Evolutionary conservation across 2,888 invertebrate species (phyloP).

Genomic region (Hyposoter dolosus): DNA sequence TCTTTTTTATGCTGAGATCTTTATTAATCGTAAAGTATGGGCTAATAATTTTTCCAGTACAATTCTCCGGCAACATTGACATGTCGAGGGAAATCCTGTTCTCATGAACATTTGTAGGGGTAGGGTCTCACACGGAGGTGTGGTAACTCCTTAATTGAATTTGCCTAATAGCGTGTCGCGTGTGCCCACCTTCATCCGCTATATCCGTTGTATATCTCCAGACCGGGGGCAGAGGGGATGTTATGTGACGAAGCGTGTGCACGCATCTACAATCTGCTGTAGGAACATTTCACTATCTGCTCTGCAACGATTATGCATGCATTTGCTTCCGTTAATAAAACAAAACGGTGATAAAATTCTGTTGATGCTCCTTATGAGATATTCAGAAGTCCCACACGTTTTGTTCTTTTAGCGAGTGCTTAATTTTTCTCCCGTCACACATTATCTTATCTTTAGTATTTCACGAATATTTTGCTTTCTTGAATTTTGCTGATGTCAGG

Average conservation of each 20-base stretch:
- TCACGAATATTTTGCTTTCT: not conserved
- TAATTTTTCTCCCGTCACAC: no score
- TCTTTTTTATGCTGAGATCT: not conserved
- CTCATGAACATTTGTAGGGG: slow-evolving; percentile 47
- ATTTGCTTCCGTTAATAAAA: slow-evolving; percentile 5
- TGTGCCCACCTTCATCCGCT: slow-evolving; percentile 60
- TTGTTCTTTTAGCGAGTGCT: not conserved
- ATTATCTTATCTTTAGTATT: no score
- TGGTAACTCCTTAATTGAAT: slow-evolving; percentile 73
- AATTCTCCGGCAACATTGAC: not conserved
- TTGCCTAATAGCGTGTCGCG: slow-evolving; percentile 73
- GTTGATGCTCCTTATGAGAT: not conserved
- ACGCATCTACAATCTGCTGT: slow-evolving; percentile 36
- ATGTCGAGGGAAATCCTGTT: slow-evolving; percentile 54
- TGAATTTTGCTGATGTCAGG: not conserved
- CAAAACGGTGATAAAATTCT: not conserved
- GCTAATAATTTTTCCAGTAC: not conserved
- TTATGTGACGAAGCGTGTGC: slow-evolving; percentile 51
- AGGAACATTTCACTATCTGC: slow-evolving; percentile 17
- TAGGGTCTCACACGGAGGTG: slow-evolving; percentile 24
- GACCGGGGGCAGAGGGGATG: not conserved
- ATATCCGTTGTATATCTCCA: slow-evolving; percentile 30
- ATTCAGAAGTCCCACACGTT: not conserved
- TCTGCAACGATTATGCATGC: not conserved
- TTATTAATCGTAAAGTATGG: not conserved